Conservation (phyloP, 2,113 vertebrate genomes). For the Perognathus longimembris region DNA sequence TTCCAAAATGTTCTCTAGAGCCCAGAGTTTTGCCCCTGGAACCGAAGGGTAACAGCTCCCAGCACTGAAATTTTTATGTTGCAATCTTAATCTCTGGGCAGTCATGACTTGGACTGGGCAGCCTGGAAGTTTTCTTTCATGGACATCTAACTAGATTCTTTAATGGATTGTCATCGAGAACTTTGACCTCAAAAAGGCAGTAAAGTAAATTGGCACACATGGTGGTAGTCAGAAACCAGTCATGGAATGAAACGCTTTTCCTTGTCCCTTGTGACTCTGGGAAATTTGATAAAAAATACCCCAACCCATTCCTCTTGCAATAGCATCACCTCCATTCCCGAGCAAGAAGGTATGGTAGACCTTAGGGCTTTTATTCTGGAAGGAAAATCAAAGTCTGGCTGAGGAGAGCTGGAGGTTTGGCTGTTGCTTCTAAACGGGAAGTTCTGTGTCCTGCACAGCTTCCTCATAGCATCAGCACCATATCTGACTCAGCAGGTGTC, state of each 20-base stretch:
- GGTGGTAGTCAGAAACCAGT: not conserved
- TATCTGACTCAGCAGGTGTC: slow-evolving; percentile 56
- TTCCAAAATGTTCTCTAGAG: not conserved
- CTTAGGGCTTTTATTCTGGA: slow-evolving; percentile 25
- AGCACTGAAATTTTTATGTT: not conserved
- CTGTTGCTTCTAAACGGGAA: not conserved
- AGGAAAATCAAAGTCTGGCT: slow-evolving; percentile 12
- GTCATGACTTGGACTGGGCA: not conserved
- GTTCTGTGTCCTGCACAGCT: not conserved
- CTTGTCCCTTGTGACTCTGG: not conserved
- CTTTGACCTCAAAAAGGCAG: not conserved
- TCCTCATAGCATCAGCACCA: slow-evolving; percentile 35
- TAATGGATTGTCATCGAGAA: not conserved
- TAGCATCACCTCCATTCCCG: not conserved
- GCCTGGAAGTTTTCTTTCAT: not conserved
- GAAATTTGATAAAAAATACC: not conserved
- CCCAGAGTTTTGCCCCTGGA: not conserved
- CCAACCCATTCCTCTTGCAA: not conserved
- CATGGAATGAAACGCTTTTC: not conserved
- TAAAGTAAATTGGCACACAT: not conserved
- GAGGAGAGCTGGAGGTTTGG: not conserved
- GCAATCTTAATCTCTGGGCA: not conserved
- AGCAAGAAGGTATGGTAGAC: not conserved
- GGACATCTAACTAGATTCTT: not conserved
- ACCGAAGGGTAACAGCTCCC: not conserved